Conservation (phyloP, 2,113 vertebrate species). For the Tetrax tetrax region DNA sequence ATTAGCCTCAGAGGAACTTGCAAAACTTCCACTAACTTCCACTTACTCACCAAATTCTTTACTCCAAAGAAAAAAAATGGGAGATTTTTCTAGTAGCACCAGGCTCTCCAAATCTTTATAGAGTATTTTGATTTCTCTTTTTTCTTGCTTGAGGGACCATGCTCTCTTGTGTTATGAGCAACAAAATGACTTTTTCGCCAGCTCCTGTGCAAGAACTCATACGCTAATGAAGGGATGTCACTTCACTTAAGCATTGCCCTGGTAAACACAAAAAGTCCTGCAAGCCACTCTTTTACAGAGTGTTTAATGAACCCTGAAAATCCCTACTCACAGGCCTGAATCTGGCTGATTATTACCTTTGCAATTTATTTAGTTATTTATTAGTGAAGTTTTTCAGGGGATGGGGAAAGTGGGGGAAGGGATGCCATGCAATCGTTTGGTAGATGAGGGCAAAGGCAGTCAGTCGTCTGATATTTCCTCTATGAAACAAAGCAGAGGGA, state of each 20-base stretch:
- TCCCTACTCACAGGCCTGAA: not conserved
- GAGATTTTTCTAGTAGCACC: not conserved
- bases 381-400: not conserved
- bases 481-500: not conserved
- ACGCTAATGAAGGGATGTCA: not conserved
- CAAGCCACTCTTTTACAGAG: not conserved
- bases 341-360: conserved; percentile 18
- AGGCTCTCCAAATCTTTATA: not conserved
- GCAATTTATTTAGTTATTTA: not conserved
- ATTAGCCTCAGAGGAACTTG: not conserved
- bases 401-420: not conserved
- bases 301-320: not conserved
- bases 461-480: not conserved
- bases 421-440: not conserved
- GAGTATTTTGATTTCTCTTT: not conserved
- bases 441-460: not conserved
- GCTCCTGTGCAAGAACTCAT: not conserved
- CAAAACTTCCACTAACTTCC: not conserved
- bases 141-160: not conserved
- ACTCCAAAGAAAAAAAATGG: not conserved
- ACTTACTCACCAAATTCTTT: not conserved
- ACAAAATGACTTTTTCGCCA: not conserved
- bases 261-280: not conserved
- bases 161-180: not conserved
- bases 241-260: not conserved